Evolutionary conservation across 2,113 vertebrate genomes (phyloP).

Genomic region (Danio rerio): DNA sequence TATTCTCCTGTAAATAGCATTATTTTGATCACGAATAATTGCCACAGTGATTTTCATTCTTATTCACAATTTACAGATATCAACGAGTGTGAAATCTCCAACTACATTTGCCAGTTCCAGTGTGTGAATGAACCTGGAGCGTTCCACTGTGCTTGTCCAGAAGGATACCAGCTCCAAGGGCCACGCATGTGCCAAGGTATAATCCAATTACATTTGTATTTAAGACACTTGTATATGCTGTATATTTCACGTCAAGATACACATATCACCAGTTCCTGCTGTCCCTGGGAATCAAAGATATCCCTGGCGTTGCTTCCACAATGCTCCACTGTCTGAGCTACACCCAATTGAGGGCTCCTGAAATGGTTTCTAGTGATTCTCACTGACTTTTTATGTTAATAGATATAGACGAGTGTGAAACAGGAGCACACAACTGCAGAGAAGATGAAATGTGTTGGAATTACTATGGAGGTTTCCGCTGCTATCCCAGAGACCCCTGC

Average conservation of each 20-base stretch:
- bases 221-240: too few relatives aligned
- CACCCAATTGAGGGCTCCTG: too few relatives aligned
- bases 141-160: constrained; percentile 85
- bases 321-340: too few relatives aligned
- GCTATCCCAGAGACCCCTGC: constrained; percentile 94
- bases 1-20: neutral
- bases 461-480: constrained; percentile 93
- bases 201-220: neutral
- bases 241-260: too few relatives aligned
- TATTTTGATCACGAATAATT: neutral
- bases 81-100: constrained; percentile 86
- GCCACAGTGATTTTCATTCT: neutral
- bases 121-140: constrained; percentile 86
- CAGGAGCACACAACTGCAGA: constrained; percentile 83
- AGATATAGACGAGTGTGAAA: constrained; percentile 98
- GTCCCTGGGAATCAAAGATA: too few relatives aligned
- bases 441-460: constrained; percentile 98
- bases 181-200: constrained; percentile 87
- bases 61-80: constrained; percentile 74
- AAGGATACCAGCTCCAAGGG: constrained; percentile 86
- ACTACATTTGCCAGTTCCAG: constrained; percentile 84
- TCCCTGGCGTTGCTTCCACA: neutral
- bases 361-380: too few relatives aligned
- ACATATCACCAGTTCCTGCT: too few relatives aligned
- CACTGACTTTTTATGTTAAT: constrained; percentile 12